Base-by-base conservation (phyloP, 1,140 invertebrate species). In the Oppia nitens region DNA sequence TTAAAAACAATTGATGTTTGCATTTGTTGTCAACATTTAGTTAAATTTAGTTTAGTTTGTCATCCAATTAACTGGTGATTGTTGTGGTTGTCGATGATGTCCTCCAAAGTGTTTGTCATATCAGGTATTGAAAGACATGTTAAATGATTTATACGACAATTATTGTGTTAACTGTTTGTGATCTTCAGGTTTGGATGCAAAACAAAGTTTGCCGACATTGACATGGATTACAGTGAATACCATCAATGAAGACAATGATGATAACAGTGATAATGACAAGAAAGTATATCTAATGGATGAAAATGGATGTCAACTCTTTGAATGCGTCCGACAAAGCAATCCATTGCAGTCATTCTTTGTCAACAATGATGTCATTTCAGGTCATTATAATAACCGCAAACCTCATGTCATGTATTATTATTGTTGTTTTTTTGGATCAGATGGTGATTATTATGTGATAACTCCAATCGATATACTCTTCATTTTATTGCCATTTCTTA, bases 381-480 rank as follows among this genome's bases (percentile, higher is more conserved):
- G 32, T 40, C 32, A 40, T 6, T n/a, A 40, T 40, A 9, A 6
- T 9, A 40, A 40, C 32, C 17, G 32, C 6, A 9, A 9, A 6
- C 6, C 32, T 40, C 32, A 9, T 9, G 6, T 40, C 32, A 17
- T 17, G 6, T 6, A 40, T 40, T 6, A 40, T 40, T 40, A 9
- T 9, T 9, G 17, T 40, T 17, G 17, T 9, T 9, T 40, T 40
- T 40, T 40, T 17, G 17, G 17, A 9, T 40, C 24, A 57, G 56
- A 57, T 49, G 56, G 56, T 2, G 50, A 57, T 23, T 14, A 49
- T 49, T 57, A 57, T 27, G 26, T 50, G 12, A 1, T 57, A 1
- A 57, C 56, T 32, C 45, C 45, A 14, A 24, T 57, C 3, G 56
- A 57, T 57, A 25, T 47, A 9, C 26, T 57, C 1, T 57, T 49